Base-by-base conservation (phyloP, 2,797 vertebrate genomes). In the Xiphophorus birchmanni region DNA sequence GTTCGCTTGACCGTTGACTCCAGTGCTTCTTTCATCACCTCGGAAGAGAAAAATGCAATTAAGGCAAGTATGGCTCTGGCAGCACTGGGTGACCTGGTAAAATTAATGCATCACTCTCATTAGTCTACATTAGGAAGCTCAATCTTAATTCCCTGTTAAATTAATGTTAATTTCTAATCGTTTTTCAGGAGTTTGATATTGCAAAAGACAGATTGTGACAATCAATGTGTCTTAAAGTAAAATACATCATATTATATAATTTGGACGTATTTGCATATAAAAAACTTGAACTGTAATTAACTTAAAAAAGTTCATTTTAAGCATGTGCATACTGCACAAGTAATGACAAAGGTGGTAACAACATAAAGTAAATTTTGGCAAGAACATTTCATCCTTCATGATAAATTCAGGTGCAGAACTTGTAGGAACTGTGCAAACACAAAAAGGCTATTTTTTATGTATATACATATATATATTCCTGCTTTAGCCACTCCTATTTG, bases 1-100 rank as follows among this genome's bases (percentile, higher is more conserved):
- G 40, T 75, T 48, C 15, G 44, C 60, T 82, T 88, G 87, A 89
- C 86, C 91, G 76, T 48, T 79, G 73, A 56, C 56, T 86, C 10
- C 23, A 75, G 3, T 76, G 18, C 45, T 42, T 81, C 67, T 85
- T 81, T 82, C 80, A 87, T 76, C n/a, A 18, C 56, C 73, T 80
- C 48, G 0, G 7, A 82, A 15, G 78, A 76, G 26, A 79, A 69
- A 83, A 73, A 79, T 7, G 44, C 52, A 86, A 80, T 87, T 84
- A 79, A 80, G 47, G 67, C 21, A 82, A 82, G 79, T 71, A 77
- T 83, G 81, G 84, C 79, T 81, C 76, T 63, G 73, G 80, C 85
- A 73, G 84, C 79, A 83, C 44, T 65, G 69, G 71, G 56, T 58
- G 75, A 90, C 80, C 84, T 72, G 50, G 77, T 44, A 81, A 77